phyloP scores from a whole-genome alignment of 2,113 vertebrate genomes.

The Sminthopsis crassicaudata region DNA sequence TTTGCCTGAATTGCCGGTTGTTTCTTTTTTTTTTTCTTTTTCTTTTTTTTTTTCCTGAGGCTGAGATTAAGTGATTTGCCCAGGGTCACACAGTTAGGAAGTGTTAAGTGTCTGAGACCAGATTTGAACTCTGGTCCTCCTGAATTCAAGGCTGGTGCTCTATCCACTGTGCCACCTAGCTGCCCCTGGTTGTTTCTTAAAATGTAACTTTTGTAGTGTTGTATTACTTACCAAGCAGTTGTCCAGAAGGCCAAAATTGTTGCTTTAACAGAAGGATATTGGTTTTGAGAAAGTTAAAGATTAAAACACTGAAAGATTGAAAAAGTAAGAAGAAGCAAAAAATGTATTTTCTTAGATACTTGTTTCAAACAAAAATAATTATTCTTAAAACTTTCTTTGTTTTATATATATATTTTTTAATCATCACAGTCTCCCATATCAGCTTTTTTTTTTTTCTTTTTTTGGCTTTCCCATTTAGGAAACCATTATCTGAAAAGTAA shows the following conservation, averaged over 20 bases:
- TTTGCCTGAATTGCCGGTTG: not conserved
- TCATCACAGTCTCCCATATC: not conserved
- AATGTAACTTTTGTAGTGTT: not conserved
- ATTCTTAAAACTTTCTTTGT: not conserved
- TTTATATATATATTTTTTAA: not conserved
- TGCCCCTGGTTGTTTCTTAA: not conserved
- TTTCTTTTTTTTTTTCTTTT: no score
- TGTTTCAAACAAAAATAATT: not conserved
- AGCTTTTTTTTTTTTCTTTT: not conserved
- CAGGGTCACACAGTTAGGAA: no score
- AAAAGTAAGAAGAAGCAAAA: not conserved
- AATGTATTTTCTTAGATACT: not conserved
- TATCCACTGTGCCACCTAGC: no score
- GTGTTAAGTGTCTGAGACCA: no score
- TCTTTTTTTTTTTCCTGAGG: no score
- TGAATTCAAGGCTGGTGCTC: no score
- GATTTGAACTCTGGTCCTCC: no score
- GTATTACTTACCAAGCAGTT: not conserved
- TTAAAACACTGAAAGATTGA: not conserved
- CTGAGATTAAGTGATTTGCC: no score
- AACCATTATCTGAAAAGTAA: not conserved
- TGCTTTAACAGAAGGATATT: not conserved
- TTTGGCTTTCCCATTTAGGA: not conserved
- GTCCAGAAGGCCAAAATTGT: not conserved
- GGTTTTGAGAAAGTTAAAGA: not conserved